phyloP scores from a whole-genome alignment of 1,140 invertebrate species.

The Plutomurus gul region DNA sequence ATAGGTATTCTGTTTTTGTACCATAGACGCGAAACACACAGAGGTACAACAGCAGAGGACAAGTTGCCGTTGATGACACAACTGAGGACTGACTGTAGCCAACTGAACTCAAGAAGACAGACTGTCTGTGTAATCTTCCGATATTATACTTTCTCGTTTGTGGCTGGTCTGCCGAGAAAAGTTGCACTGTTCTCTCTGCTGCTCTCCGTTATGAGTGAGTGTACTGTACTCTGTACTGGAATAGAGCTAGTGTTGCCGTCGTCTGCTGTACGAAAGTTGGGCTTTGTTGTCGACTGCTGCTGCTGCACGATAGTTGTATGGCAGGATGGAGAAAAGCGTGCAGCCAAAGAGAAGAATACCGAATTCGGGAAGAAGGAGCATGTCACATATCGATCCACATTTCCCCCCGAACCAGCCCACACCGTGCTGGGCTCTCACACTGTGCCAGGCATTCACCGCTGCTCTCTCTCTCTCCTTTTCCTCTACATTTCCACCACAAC shows the following conservation, averaged over 20 bases:
- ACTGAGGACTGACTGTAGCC: neutral
- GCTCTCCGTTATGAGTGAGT: too few relatives aligned
- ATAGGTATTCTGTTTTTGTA: too few relatives aligned
- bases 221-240: too few relatives aligned
- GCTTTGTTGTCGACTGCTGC: conserved; percentile 4
- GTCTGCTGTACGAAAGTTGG: neutral
- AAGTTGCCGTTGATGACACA: conserved; percentile 15
- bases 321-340: conserved; percentile 10
- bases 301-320: neutral
- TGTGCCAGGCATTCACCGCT: neutral
- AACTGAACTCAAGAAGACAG: too few relatives aligned
- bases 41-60: neutral
- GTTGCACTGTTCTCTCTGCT: too few relatives aligned
- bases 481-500: neutral
- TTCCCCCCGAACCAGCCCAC: neutral
- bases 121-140: neutral
- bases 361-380: conserved; percentile 22
- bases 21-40: too few relatives aligned
- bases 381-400: conserved; percentile 13
- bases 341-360: conserved; percentile 1
- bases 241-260: too few relatives aligned
- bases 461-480: neutral
- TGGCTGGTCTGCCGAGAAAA: too few relatives aligned
- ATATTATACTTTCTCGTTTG: too few relatives aligned
- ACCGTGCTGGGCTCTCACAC: neutral